Evolutionary conservation across 1,140 invertebrate genomes (phyloP), one percentile per base, ranked within the genome.

Genomic region (Dreissena rostriformis): DNA sequence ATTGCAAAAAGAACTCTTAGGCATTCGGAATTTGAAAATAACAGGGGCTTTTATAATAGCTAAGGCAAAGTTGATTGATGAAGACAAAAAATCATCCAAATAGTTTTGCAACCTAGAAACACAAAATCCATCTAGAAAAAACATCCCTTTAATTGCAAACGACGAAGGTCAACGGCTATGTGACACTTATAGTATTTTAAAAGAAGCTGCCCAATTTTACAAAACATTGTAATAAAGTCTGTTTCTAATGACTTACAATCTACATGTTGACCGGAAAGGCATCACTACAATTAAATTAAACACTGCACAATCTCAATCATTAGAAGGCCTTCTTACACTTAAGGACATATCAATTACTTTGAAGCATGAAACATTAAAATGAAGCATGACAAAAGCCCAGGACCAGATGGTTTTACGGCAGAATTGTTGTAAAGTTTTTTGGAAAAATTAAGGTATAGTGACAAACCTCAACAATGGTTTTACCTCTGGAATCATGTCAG

Each of bases 81-180:
- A 86, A 26, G 80, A 79, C 11, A 79, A 86, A 78, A 82, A 83
- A 67, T 67, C 66, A 0, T 67, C 71, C 61, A 80, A 70, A 53
- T 76, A 76, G n/a, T 86, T 86, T 67, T 86, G 79, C 61, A 79
- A 82, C 39, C 51, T 86, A 61, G 84, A 86, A 82, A 82, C 28
- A 76, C 61, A 74, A 76, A 80, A 39, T 76, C 15, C 72, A 73
- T 63, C 71, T 81, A 73, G 24, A 26, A 57, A 70, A 39, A 52
- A 75, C n/a, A 61, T 68, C 53, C 63, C 17, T 68, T 70, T 70
- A 63, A 28, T 26, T 22, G 53, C 1, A 61, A 76, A 65, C 22
- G 39, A 39, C 8, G 39, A 39, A 15, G 49, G 53, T 12, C 24
- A 6, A 29, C 4, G 51, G 52, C 15, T 76, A 24, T 29, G 17